Evolutionary conservation across 2,888 invertebrate genomes (phyloP).

Genomic region (Mantis religiosa): DNA sequence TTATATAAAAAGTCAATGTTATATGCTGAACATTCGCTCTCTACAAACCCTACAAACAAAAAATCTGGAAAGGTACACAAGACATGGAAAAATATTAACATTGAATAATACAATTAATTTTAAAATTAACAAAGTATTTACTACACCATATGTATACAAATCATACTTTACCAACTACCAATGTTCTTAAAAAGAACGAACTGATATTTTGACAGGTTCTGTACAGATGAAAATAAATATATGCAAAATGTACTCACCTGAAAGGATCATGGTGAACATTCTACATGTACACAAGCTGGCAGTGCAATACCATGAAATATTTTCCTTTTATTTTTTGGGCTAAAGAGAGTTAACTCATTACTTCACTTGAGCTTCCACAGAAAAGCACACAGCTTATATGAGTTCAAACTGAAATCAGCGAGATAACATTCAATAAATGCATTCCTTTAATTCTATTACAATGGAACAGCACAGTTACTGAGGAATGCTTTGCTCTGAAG

Average conservation of each 20-base stretch:
- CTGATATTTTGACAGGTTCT: neutral
- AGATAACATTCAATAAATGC: neutral
- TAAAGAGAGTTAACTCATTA: neutral
- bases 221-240: neutral
- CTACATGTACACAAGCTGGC: slow-evolving; percentile 25
- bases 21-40: no score
- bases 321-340: neutral
- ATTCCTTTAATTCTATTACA: neutral
- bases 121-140: no score
- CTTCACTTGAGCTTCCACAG: neutral
- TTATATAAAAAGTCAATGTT: no score
- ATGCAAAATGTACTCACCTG: neutral
- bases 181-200: no score
- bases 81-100: no score
- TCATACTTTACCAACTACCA: neutral
- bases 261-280: neutral
- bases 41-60: no score
- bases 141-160: no score
- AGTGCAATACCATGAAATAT: slow-evolving; percentile 33
- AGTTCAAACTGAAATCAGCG: neutral
- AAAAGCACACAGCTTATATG: neutral
- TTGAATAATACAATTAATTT: no score
- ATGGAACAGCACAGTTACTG: neutral
- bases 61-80: no score
- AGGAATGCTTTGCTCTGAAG: neutral